Percentiles rank a stretch among this genome's conserved stretches.
Conservation (phyloP, 2,888 invertebrate species). For the Zelleria hepariella region DNA sequence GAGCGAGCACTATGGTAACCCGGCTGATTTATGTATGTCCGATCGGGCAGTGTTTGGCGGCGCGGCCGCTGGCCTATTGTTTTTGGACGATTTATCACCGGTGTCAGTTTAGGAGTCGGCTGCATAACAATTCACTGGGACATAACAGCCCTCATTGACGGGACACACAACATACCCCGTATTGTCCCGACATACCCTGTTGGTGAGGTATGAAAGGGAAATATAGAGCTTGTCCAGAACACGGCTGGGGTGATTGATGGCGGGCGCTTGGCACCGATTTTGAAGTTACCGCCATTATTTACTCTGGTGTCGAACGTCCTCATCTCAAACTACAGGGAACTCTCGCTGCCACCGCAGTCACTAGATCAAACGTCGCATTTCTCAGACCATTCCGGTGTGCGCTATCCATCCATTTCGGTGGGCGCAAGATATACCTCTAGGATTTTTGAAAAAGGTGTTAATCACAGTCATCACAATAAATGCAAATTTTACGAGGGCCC, state of each 20-base stretch:
- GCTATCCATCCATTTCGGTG: too few relatives aligned
- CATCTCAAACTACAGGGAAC: too few relatives aligned
- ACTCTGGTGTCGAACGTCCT: too few relatives aligned
- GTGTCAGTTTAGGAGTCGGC: slow-evolving; percentile 26
- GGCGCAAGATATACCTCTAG: too few relatives aligned
- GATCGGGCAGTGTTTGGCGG: slow-evolving; percentile 28
- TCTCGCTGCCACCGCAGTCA: too few relatives aligned
- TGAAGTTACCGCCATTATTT: background rate
- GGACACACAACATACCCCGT: slow-evolving; percentile 13
- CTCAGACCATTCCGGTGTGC: too few relatives aligned
- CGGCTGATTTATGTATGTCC: slow-evolving; percentile 55
- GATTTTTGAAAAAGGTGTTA: too few relatives aligned
- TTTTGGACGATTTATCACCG: slow-evolving; percentile 57
- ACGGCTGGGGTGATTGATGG: background rate
- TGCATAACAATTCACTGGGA: slow-evolving; percentile 50
- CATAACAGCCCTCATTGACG: slow-evolving; percentile 38
- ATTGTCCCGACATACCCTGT: background rate
- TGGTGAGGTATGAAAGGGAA: background rate
- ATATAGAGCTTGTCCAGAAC: background rate
- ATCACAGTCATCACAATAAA: too few relatives aligned
- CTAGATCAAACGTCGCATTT: too few relatives aligned
- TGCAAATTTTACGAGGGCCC: too few relatives aligned
- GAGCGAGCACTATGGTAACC: slow-evolving; percentile 43
- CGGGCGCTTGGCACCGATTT: background rate
- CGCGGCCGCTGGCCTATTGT: slow-evolving; percentile 32